A percentile compares a stretch with the other conserved stretches of the same genome.
These are phyloP conservation scores for Acrobasis consociella DNA, from an alignment of 2,888 invertebrate genomes.

Conservation along the genomic window DNA sequence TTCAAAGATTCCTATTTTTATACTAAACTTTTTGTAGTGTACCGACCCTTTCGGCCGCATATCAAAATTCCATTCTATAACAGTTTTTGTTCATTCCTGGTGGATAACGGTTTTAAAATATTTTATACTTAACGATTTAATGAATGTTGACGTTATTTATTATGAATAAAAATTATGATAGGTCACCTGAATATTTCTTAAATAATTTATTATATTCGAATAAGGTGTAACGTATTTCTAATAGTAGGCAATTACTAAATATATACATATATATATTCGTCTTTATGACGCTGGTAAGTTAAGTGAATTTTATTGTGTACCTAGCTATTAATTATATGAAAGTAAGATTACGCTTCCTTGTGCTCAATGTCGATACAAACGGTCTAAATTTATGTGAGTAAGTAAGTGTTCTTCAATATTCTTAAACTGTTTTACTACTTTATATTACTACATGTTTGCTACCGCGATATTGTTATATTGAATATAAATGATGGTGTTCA, in stretches of 20 bases:
- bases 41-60: slow-evolving; percentile 62
- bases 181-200: slow-evolving; percentile 66
- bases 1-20: slow-evolving; percentile 78
- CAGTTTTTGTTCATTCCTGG: slow-evolving; percentile 55
- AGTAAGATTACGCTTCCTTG: slow-evolving; percentile 69
- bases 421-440: slow-evolving; percentile 37
- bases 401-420: slow-evolving; percentile 42
- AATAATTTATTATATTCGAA: slow-evolving; percentile 67
- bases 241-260: slow-evolving; percentile 50
- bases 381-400: slow-evolving; percentile 63
- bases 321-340: slow-evolving; percentile 46
- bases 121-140: slow-evolving; percentile 47
- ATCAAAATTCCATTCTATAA: slow-evolving; percentile 70
- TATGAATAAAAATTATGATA: slow-evolving; percentile 46
- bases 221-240: slow-evolving; percentile 68
- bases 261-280: slow-evolving; percentile 58
- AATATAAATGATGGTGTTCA: slow-evolving; percentile 60
- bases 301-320: slow-evolving; percentile 55
- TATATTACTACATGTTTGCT: slow-evolving; percentile 46
- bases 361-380: slow-evolving; percentile 77
- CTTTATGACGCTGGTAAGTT: slow-evolving; percentile 76
- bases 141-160: slow-evolving; percentile 60
- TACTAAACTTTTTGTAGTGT: slow-evolving; percentile 72
- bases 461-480: slow-evolving; percentile 42
- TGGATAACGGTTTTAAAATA: slow-evolving; percentile 42